Percentiles rank a stretch among this genome's conserved stretches.
Conservation (phyloP, 2,113 vertebrate species). For the Phalacrocorax brasilianus region DNA sequence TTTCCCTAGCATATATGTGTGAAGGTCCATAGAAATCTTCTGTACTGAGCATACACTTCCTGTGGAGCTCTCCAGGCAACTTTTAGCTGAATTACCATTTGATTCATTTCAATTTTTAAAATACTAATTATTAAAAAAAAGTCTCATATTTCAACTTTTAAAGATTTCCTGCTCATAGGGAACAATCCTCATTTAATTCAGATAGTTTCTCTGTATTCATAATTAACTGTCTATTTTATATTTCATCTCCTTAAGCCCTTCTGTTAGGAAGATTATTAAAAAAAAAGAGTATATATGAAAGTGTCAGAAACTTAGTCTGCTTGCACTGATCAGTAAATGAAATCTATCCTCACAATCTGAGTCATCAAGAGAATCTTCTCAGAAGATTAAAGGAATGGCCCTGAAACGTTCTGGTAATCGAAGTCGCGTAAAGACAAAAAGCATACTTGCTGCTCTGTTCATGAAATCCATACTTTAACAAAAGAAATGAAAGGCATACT, state of each 20-base stretch:
- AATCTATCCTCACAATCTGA: conserved; percentile 28
- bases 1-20: not conserved
- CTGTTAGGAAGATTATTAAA: conserved; percentile 22
- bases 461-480: not conserved
- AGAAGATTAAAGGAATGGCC: conserved; percentile 37
- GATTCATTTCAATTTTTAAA: conserved; percentile 8
- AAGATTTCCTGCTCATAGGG: conserved; percentile 23
- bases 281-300: conserved; percentile 1
- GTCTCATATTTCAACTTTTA: conserved; percentile 15
- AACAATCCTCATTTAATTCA: conserved; percentile 48
- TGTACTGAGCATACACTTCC: not conserved
- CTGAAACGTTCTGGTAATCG: conserved; percentile 5
- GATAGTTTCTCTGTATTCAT: conserved; percentile 2
- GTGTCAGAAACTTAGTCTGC: conserved; percentile 5
- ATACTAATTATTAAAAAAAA: conserved; percentile 11
- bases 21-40: not conserved
- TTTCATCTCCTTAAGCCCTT: conserved; percentile 27
- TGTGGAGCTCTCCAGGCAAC: not conserved
- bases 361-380: conserved; percentile 31
- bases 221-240: conserved; percentile 53
- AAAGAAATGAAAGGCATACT: conserved; percentile 7
- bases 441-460: not conserved
- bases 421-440: not conserved
- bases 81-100: conserved; percentile 24
- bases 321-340: conserved; percentile 30